phyloP scores from a whole-genome alignment of 2,797 vertebrate species.

The Mallotus villosus region DNA sequence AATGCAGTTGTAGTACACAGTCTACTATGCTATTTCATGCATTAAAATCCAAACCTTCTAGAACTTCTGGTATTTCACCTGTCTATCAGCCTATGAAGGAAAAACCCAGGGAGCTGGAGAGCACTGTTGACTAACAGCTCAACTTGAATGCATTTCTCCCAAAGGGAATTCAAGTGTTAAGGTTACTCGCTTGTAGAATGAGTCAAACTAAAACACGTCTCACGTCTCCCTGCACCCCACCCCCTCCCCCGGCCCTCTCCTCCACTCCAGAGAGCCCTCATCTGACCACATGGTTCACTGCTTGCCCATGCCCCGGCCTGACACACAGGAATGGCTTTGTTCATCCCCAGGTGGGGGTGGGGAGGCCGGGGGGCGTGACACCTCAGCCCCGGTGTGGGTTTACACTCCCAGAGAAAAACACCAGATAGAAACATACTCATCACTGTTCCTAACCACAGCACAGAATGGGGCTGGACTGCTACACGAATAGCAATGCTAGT shows the following conservation, averaged over 20 bases:
- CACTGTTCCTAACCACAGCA: not conserved
- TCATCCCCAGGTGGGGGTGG: slow-evolving; percentile 63
- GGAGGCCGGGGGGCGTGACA: slow-evolving; percentile 20
- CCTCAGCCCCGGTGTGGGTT: slow-evolving; percentile 2
- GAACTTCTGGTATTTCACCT: not conserved
- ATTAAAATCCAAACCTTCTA: not conserved
- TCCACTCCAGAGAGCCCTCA: slow-evolving; percentile 37
- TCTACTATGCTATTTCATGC: not conserved
- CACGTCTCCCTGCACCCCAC: not conserved
- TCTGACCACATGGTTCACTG: slow-evolving; percentile 45
- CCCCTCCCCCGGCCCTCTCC: slow-evolving; percentile 38
- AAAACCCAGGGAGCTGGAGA: not conserved
- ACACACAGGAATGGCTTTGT: slow-evolving; percentile 59
- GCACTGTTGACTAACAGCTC: slow-evolving; percentile 13
- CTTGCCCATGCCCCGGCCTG: slow-evolving; percentile 45
- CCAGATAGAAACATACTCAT: not conserved
- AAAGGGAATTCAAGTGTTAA: too few relatives aligned
- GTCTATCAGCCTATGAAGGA: not conserved
- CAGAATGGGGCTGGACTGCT: not conserved
- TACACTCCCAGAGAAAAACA: not conserved
- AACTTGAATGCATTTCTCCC: slow-evolving; percentile 4
- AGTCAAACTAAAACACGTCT: not conserved
- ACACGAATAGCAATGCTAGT: too few relatives aligned
- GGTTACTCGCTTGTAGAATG: too few relatives aligned
- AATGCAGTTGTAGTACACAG: too few relatives aligned